Base-by-base conservation (phyloP, 2,888 invertebrate genomes). In the Drosophila cracens region DNA sequence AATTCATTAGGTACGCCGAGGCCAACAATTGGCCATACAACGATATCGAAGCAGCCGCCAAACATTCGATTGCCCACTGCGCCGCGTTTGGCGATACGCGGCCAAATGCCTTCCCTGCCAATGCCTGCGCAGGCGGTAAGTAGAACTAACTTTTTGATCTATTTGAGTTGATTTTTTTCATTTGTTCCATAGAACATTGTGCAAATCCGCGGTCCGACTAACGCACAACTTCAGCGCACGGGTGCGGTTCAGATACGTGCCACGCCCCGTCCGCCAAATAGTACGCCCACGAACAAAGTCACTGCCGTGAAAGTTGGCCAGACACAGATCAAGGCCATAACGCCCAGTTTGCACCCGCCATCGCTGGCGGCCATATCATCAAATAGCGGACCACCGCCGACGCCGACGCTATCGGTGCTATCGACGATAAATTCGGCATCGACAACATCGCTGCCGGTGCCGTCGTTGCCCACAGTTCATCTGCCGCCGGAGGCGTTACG, bases 11-110 rank as follows among this genome's bases (percentile, higher is more conserved):
- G 70, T 13, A 56, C 77, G 46, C 91, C 90, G 43, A 91, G 93
- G 59, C 93, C 93, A 59, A 86, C 85, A 10, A 91, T 93, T 68
- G 93, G 93, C n/a, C 93, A 93, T 67, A 93, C 93, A 56, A 93
- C 93, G 74, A 93, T 93, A 87, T 93, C 94, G 54, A 93, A 94
- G 74, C 93, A 93, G 74, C 91, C 91, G 63, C 76, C 90, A 59
- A 90, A 92, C 33, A 91, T 93, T 62, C 91, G 93, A 57, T 89
- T 93, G 77, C 93, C 93, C 58, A 85, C 88, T 40, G 91, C 92
- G 29, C 93, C 93, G 53, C 90, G 93, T 40, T 76, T 93, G 71
- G 76, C 65, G 36, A 91, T 93, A 67, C 91, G 93, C 56, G 89
- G 91, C 74, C 92, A 74, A 90, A 89, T 86, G 74, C 89, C 85